A percentile compares a stretch with the other conserved stretches of the same genome.
Conservation (phyloP, 2,113 vertebrate genomes). For the Grantiella picta region DNA sequence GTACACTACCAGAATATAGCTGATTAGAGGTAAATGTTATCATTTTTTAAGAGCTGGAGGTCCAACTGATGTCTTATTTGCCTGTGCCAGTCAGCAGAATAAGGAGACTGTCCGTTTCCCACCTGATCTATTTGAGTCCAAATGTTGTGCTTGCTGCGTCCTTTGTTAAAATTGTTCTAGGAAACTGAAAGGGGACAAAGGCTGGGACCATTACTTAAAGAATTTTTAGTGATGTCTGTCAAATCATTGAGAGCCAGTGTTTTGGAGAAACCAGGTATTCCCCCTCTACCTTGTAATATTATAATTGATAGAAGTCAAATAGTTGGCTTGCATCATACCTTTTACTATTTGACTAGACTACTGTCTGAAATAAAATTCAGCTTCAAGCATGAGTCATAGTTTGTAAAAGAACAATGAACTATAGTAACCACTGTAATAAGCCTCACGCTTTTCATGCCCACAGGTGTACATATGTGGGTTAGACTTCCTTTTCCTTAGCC, state of each 20-base stretch:
- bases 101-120: background rate
- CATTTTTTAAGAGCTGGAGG: background rate
- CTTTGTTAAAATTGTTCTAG: background rate
- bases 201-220: background rate
- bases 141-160: background rate
- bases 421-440: background rate
- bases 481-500: background rate
- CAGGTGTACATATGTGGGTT: background rate
- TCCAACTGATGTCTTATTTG: background rate
- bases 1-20: background rate
- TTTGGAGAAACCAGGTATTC: background rate
- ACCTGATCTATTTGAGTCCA: background rate
- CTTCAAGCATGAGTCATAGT: constrained; percentile 22
- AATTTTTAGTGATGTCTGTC: background rate
- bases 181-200: background rate
- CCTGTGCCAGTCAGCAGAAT: background rate
- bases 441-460: background rate
- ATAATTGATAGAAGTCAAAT: background rate
- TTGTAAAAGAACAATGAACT: background rate
- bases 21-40: background rate
- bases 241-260: background rate
- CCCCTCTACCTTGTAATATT: background rate
- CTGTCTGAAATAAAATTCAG: constrained; percentile 14
- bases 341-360: constrained; percentile 24
- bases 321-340: background rate